These are phyloP conservation scores for Lycaon pictus DNA, from an alignment of 2,113 vertebrate species.

Conservation along the genomic window DNA sequence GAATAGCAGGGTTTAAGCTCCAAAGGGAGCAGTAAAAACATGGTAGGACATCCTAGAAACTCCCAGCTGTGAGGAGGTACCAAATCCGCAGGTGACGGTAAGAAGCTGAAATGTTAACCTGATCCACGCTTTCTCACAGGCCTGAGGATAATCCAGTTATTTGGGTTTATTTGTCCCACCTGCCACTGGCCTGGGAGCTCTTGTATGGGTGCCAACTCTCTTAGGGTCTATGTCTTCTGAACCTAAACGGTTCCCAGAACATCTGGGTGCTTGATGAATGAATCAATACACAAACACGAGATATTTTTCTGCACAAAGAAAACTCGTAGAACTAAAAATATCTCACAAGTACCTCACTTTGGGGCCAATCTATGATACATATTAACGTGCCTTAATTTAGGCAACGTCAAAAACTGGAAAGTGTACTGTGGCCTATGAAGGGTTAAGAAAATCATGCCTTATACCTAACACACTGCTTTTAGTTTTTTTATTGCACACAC, in stretches of 20 bases:
- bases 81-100: neutral
- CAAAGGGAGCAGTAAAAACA: neutral
- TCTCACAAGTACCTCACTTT: neutral
- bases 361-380: neutral
- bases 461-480: neutral
- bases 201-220: neutral
- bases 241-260: neutral
- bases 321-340: slow-evolving; percentile 18
- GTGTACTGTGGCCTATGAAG: neutral
- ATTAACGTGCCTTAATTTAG: slow-evolving; percentile 23
- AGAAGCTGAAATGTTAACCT: neutral
- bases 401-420: neutral
- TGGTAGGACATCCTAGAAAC: neutral
- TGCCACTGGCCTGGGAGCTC: neutral
- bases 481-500: neutral
- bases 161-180: neutral
- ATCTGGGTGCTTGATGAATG: neutral
- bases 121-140: neutral
- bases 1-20: neutral
- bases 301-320: neutral
- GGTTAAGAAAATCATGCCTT: slow-evolving; percentile 14
- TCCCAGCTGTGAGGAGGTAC: neutral
- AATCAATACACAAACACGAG: neutral
- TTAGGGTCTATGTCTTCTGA: neutral
- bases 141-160: neutral